phyloP scores from a whole-genome alignment of 1,140 invertebrate genomes.

The Adoxophyes honmai region DNA sequence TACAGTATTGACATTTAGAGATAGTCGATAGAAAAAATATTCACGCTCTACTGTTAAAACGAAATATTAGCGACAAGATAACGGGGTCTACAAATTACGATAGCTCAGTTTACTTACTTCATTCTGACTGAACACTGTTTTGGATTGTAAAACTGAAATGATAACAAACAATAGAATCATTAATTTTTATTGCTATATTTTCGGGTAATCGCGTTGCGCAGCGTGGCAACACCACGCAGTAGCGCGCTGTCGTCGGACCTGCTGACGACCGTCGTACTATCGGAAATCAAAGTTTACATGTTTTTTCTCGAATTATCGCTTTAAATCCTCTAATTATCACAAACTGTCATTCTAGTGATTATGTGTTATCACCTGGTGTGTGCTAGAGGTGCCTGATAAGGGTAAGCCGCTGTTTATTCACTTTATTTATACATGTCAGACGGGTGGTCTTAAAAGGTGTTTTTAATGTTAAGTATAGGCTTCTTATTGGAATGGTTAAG shows the following conservation, averaged over 20 bases:
- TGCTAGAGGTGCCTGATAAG: constrained; percentile 57
- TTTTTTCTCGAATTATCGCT: constrained; percentile 54
- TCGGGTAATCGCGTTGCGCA: neutral
- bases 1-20: no score
- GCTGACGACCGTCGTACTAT: constrained; percentile 40
- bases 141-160: no score
- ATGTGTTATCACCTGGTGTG: constrained; percentile 64
- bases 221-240: constrained; percentile 56
- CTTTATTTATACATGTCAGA: constrained; percentile 40
- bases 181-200: neutral
- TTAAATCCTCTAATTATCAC: constrained; percentile 41
- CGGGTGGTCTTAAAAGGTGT: constrained; percentile 36
- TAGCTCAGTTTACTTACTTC: no score
- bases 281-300: constrained; percentile 61
- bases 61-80: no score
- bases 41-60: no score
- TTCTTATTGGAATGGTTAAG: constrained; percentile 26
- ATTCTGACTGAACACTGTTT: no score
- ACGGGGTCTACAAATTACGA: no score
- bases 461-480: constrained; percentile 36
- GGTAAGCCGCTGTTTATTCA: constrained; percentile 46
- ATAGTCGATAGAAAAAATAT: no score
- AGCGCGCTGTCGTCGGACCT: constrained; percentile 53
- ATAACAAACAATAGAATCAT: constrained; percentile 1
- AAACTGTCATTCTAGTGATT: constrained; percentile 61